Evolutionary conservation across 2,888 invertebrate genomes (phyloP).

Genomic region (Mythimna lalbum): DNA sequence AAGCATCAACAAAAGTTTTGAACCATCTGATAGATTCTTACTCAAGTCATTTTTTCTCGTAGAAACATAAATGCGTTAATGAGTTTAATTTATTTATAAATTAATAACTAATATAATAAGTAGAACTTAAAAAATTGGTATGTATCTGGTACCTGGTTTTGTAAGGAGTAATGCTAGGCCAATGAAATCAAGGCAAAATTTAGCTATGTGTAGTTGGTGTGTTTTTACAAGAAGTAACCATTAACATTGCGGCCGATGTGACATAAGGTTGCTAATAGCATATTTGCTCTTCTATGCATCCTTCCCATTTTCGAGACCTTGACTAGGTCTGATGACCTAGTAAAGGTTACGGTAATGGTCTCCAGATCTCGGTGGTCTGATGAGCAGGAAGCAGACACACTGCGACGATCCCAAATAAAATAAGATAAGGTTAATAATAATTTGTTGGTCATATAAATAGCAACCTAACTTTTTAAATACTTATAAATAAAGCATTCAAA

Average conservation of each 20-base stretch:
- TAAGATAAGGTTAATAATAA: too few species aligned
- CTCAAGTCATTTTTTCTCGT: neutral
- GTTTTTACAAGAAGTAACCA: neutral
- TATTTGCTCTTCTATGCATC: too few species aligned
- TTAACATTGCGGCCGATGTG: neutral
- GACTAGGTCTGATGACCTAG: too few species aligned
- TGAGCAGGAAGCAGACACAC: too few species aligned
- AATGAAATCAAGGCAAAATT: neutral
- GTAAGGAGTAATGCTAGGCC: neutral
- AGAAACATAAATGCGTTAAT: neutral
- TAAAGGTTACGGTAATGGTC: too few species aligned
- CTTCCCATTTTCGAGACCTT: too few species aligned
- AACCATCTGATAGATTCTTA: neutral
- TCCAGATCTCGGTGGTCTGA: too few species aligned
- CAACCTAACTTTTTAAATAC: too few species aligned
- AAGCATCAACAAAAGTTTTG: neutral
- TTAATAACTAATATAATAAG: too few species aligned
- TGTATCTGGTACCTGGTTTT: neutral
- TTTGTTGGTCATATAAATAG: too few species aligned
- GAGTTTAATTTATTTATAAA: neutral
- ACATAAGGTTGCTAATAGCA: neutral
- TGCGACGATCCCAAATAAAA: too few species aligned
- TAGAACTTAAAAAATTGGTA: neutral
- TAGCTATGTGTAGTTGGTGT: neutral
- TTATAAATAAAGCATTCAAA: too few species aligned